Conservation (phyloP, 2,797 vertebrate genomes). For the Alcedo atthis region DNA sequence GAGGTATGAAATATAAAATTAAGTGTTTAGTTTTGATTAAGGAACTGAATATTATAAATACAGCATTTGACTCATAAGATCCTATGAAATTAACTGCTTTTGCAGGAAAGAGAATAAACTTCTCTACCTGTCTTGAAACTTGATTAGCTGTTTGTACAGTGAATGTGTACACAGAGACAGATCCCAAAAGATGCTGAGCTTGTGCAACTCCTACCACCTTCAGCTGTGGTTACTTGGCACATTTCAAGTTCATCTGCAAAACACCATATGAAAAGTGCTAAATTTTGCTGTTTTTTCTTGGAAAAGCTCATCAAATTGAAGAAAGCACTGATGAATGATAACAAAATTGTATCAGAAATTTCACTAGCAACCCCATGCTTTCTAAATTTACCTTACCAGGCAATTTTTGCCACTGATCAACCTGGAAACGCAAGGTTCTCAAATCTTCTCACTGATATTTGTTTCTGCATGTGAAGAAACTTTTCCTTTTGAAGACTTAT, state of each 20-base stretch:
- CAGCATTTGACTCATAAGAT: slow-evolving; percentile 34
- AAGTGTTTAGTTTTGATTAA: slow-evolving; percentile 60
- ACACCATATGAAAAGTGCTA: neutral
- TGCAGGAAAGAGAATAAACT: slow-evolving; percentile 33
- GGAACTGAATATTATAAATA: slow-evolving; percentile 48
- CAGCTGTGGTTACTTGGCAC: slow-evolving; percentile 16
- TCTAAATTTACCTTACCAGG: neutral
- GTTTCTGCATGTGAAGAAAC: neutral
- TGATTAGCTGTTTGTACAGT: slow-evolving; percentile 47
- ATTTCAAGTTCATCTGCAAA: slow-evolving; percentile 40
- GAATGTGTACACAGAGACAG: slow-evolving; percentile 22
- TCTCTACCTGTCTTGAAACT: slow-evolving; percentile 11
- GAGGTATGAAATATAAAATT: slow-evolving; percentile 52
- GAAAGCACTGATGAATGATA: neutral
- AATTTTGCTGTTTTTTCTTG: neutral
- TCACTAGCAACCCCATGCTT: neutral
- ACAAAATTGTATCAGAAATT: neutral
- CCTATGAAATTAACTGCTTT: slow-evolving; percentile 38
- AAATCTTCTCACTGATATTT: neutral
- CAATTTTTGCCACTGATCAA: neutral
- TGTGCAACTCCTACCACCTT: slow-evolving; percentile 10
- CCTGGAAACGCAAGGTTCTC: neutral
- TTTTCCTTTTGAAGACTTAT: neutral
- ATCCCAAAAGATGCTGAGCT: slow-evolving; percentile 47
- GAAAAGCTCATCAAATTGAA: neutral